phyloP scores from a whole-genome alignment of 2,888 invertebrate genomes.

The Asteroscopus sphinx region DNA sequence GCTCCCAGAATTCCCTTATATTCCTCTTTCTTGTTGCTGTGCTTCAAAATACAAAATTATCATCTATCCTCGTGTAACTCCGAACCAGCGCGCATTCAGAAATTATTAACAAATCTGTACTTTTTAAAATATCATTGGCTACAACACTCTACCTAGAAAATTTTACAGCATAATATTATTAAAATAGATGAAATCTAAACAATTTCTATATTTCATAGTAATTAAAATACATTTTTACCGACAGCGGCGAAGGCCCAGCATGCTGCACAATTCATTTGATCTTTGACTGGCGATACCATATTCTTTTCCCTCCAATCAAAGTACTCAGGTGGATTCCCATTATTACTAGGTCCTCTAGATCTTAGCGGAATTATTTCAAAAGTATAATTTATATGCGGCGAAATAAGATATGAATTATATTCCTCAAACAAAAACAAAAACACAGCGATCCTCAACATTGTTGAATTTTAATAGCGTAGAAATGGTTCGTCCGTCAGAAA shows the following conservation, averaged over 20 bases:
- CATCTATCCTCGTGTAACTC: too few species aligned
- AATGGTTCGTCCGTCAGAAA: slow-evolving; percentile 24
- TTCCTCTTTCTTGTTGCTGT: too few species aligned
- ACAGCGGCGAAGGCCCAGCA: slow-evolving; percentile 75
- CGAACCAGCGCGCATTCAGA: too few species aligned
- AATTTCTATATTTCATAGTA: background rate
- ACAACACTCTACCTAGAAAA: too few species aligned
- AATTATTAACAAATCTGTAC: too few species aligned
- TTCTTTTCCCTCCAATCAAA: slow-evolving; percentile 68
- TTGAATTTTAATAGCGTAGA: slow-evolving; percentile 13
- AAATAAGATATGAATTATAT: slow-evolving; percentile 14
- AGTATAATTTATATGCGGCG: background rate
- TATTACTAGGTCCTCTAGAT: slow-evolving; percentile 18
- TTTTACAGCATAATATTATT: too few species aligned
- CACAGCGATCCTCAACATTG: slow-evolving; percentile 35
- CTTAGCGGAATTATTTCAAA: background rate
- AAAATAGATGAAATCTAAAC: too few species aligned
- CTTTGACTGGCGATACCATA: slow-evolving; percentile 68
- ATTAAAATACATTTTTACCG: slow-evolving; percentile 56
- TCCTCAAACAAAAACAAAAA: slow-evolving; percentile 28
- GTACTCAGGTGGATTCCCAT: slow-evolving; percentile 34
- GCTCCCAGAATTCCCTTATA: too few species aligned
- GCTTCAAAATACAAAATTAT: too few species aligned
- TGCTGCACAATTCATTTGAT: slow-evolving; percentile 66
- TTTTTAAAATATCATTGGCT: too few species aligned